Conservation (phyloP, 1,140 invertebrate genomes). For the Ditylenchus dipsaci region DNA sequence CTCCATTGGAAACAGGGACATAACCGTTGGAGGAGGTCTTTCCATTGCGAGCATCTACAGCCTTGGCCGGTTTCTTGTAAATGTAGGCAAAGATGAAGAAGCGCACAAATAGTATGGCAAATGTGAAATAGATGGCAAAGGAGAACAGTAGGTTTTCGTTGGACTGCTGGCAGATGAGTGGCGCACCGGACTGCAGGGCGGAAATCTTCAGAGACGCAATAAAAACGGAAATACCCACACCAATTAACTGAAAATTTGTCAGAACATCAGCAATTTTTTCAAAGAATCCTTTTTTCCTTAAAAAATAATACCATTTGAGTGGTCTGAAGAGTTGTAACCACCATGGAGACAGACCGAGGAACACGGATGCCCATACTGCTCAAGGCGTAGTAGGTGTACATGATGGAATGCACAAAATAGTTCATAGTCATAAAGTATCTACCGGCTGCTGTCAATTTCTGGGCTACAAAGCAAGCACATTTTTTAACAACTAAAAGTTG, state of each 20-base stretch:
- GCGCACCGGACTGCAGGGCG: neutral
- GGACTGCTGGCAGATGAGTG: conserved; percentile 27
- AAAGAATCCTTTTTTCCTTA: neutral
- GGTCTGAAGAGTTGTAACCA: conserved; percentile 84
- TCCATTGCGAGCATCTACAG: neutral
- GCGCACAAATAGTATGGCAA: conserved; percentile 27
- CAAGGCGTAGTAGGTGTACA: conserved; percentile 91
- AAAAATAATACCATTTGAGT: conserved; percentile 65
- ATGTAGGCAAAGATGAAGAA: conserved; percentile 32
- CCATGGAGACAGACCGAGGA: conserved; percentile 77
- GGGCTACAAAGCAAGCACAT: conserved; percentile 18
- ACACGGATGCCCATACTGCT: conserved; percentile 79
- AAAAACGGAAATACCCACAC: conserved; percentile 74
- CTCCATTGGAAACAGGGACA: neutral
- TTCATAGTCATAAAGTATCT: conserved; percentile 86
- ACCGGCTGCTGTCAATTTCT: conserved; percentile 32
- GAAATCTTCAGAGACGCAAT: conserved; percentile 48
- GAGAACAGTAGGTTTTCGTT: conserved; percentile 26
- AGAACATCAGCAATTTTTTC: neutral
- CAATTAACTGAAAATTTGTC: conserved; percentile 71
- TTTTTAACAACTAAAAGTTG: too few species aligned
- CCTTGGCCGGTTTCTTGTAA: neutral
- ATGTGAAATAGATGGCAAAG: conserved; percentile 29
- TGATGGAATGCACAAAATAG: conserved; percentile 89
- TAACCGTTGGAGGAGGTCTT: too few species aligned